phyloP scores from a whole-genome alignment of 2,113 vertebrate genomes.

The Entelurus aequoreus region DNA sequence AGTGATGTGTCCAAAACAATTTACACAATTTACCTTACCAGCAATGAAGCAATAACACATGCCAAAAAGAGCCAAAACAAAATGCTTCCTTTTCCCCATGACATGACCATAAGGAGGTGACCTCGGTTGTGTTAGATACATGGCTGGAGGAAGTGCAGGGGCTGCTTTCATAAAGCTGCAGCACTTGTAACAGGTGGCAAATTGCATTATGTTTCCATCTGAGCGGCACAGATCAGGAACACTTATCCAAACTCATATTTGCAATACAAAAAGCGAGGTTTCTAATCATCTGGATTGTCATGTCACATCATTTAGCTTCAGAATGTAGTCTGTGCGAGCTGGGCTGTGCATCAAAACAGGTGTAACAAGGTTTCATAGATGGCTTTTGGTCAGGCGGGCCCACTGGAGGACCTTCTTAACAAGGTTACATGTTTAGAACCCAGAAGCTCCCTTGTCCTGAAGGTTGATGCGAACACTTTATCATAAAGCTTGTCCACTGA shows the following conservation, averaged over 20 bases:
- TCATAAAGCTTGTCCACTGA: conserved; percentile 52
- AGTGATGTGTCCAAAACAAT: too few species aligned
- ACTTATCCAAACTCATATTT: conserved; percentile 63
- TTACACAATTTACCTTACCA: background rate
- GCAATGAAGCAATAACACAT: conserved; percentile 28
- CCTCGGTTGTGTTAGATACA: conserved; percentile 65
- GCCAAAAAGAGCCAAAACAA: conserved; percentile 34
- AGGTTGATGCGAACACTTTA: conserved; percentile 57
- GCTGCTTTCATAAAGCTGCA: conserved; percentile 68
- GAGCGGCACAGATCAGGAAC: conserved; percentile 61
- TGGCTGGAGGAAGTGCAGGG: conserved; percentile 61
- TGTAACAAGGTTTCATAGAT: conserved; percentile 72
- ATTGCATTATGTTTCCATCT: conserved; percentile 70
- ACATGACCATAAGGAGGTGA: conserved; percentile 56
- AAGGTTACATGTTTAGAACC: conserved; percentile 65
- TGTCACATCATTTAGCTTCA: conserved; percentile 68
- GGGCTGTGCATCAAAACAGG: conserved; percentile 65
- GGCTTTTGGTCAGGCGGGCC: conserved; percentile 60
- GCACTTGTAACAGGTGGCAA: conserved; percentile 73
- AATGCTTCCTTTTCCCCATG: conserved; percentile 51
- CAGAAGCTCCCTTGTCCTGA: conserved; percentile 57
- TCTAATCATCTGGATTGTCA: conserved; percentile 72
- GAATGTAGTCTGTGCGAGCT: conserved; percentile 59
- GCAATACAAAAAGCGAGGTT: conserved; percentile 63
- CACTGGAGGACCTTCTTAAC: conserved; percentile 58